Evolutionary conservation across 2,113 vertebrate genomes (phyloP).

Genomic region (Pterocles gutturalis): DNA sequence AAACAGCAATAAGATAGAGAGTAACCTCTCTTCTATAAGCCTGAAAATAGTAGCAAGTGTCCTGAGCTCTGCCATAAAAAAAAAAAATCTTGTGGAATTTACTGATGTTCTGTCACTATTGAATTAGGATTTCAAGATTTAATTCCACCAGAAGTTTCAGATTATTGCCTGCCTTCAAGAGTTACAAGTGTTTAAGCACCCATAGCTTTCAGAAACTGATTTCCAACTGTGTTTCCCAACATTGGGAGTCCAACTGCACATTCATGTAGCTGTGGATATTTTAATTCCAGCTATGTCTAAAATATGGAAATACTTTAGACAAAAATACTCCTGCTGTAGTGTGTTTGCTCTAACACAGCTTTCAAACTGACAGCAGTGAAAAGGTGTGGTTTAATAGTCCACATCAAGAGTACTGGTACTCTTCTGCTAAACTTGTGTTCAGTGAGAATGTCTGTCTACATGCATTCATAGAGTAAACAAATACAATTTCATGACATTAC

Average conservation of each 20-base stretch:
- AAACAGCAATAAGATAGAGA: neutral
- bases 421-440: neutral
- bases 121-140: neutral
- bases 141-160: neutral
- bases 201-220: neutral
- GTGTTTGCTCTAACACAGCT: neutral
- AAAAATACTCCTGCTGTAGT: neutral
- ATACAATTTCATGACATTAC: accelerated
- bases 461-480: neutral
- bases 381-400: neutral
- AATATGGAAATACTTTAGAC: neutral
- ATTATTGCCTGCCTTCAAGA: neutral
- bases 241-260: neutral
- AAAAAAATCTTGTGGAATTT: neutral
- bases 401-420: neutral
- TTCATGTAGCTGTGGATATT: neutral
- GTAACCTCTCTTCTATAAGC: neutral
- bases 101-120: neutral
- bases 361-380: neutral
- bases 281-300: neutral
- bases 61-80: neutral
- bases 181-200: neutral
- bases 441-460: neutral
- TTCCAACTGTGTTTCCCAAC: neutral
- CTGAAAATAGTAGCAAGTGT: neutral